Evolutionary conservation across 1,140 invertebrate genomes (phyloP), one percentile per base, ranked within the genome.

Genomic region (Pectinophora gossypiella): DNA sequence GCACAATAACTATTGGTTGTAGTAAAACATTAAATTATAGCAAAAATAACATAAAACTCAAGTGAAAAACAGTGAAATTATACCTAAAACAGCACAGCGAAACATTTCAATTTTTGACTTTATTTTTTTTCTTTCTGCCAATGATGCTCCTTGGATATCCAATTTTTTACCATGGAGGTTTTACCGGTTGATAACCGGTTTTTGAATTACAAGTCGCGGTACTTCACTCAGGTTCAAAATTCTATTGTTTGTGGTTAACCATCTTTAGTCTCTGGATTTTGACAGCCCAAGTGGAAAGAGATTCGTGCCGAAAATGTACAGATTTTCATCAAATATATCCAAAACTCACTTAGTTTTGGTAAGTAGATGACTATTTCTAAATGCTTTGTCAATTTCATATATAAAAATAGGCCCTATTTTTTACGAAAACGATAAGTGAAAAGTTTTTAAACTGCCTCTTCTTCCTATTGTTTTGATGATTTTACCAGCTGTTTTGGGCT

Each of bases 291-390:
- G 70, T 72, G 66, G 64, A 72, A 73, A 76, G 68, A 75, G 69
- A 70, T 75, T 72, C 62, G 63, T 79, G 68, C 75, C 79, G 74
- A 83, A 86, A 84, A 83, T 86, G 83, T 81, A 79, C 48, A 81
- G 72, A 83, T 80, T 86, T 78, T 74, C 74, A 44, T 84, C 74
- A 43, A 68, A 76, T 72, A 63, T 86, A 78, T 53, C 72, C 51
- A 79, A 77, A 70, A 57, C 78, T 51, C 77, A 73, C 62, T 72
- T 84, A 61, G 68, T 86, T 68, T 71, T 86, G 76, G 83, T 86
- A 76, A 59, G 72, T 81, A 61, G 5, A 21, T 42, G 15, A 13
- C 16, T 22, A 27, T 46, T 18, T 38, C 45, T 20, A 49, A 36
- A 19, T 48, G n/a, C n/a, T n/a, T n/a, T n/a, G n/a, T n/a, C n/a